phyloP scores from a whole-genome alignment of 2,888 invertebrate genomes.

The Thera britannica region DNA sequence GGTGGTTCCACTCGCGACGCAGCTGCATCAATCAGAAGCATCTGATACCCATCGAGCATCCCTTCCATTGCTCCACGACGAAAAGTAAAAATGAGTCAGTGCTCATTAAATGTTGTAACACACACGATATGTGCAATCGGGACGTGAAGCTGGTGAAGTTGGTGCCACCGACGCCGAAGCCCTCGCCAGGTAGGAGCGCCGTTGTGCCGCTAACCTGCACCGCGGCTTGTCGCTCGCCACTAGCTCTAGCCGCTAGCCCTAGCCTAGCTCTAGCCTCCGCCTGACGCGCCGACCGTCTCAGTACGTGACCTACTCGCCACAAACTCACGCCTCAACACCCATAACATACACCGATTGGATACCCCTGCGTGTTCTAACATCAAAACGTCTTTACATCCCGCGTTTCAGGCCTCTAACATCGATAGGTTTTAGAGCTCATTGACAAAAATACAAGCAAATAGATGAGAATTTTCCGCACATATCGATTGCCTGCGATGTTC shows the following conservation, averaged over 20 bases:
- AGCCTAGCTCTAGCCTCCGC: not conserved
- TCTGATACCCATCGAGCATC: constrained; percentile 91
- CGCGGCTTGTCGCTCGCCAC: constrained; percentile 43
- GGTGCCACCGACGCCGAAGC: constrained; percentile 87
- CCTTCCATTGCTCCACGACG: constrained; percentile 92
- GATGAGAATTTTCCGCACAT: not conserved
- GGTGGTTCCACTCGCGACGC: constrained; percentile 83
- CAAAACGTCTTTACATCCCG: no score
- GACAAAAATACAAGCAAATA: not conserved
- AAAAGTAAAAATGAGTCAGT: constrained; percentile 90
- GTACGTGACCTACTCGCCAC: constrained; percentile 7
- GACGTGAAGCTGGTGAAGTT: constrained; percentile 87
- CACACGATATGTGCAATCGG: constrained; percentile 90
- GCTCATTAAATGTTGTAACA: constrained; percentile 93
- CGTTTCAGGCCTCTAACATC: not conserved
- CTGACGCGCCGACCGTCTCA: constrained; percentile 19
- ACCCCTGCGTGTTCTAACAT: no score
- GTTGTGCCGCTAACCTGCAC: constrained; percentile 55
- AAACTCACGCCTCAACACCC: not conserved
- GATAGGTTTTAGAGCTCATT: not conserved
- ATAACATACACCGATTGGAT: not conserved
- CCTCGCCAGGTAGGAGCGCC: constrained; percentile 87
- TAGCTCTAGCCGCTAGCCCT: not conserved
- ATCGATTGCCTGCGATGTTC: no score
- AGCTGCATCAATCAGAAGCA: constrained; percentile 91